Percentiles rank a stretch among this genome's conserved stretches.
phyloP scores from a whole-genome alignment of 2,113 vertebrate genomes.

The Onychostruthus taczanowskii region DNA sequence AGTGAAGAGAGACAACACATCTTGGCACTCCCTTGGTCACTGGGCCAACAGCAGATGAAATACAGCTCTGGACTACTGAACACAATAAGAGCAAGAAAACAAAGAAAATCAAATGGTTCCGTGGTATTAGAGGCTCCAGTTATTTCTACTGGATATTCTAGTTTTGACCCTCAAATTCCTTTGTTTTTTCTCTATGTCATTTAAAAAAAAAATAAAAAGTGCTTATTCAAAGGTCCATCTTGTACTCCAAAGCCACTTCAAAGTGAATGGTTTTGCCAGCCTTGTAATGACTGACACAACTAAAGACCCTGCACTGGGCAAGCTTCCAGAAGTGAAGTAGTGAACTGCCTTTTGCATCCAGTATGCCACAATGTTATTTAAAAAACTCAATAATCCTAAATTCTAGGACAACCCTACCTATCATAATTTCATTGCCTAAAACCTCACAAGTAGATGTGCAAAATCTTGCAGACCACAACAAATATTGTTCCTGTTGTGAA shows the following conservation, averaged over 20 bases:
- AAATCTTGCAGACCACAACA: neutral
- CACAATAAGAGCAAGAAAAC: neutral
- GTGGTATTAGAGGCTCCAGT: neutral
- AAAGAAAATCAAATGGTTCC: neutral
- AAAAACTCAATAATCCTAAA: neutral
- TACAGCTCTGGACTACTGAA: neutral
- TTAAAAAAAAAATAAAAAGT: neutral
- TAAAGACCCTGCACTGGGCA: neutral
- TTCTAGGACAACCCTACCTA: neutral
- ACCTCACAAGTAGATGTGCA: neutral
- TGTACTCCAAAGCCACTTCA: rapidly evolving
- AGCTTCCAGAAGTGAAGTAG: neutral
- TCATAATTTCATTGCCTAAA: neutral
- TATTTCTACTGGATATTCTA: neutral
- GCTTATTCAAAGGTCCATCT: neutral
- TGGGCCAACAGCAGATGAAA: neutral
- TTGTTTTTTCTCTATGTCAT: neutral
- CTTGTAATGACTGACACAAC: neutral
- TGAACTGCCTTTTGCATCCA: neutral
- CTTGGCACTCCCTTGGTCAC: neutral
- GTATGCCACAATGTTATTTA: neutral
- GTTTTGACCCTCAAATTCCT: neutral
- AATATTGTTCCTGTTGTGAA: neutral
- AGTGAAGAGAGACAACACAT: neutral
- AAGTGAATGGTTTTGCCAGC: neutral